phyloP scores from a whole-genome alignment of 2,797 vertebrate species.

The Rhinichthys osculus region DNA sequence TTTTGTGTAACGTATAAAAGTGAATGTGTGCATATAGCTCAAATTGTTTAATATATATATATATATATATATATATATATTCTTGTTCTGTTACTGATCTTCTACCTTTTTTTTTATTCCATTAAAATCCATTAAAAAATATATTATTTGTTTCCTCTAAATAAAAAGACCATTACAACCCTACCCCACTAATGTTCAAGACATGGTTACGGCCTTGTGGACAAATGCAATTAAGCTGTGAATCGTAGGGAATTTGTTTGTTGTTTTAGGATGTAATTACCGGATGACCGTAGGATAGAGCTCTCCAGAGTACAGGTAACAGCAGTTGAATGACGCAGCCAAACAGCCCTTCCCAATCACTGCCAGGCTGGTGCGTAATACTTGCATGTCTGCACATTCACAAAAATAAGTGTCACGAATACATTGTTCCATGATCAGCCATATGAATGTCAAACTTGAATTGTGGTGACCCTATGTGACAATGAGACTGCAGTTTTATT shows the following conservation, averaged over 20 bases:
- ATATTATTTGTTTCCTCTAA: not conserved
- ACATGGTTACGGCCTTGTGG: not conserved
- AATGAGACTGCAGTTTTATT: constrained; percentile 15
- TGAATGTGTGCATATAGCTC: not conserved
- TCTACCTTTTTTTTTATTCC: not conserved
- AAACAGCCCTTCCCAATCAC: constrained; percentile 93
- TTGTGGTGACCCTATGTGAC: not conserved
- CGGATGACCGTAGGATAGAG: constrained; percentile 90
- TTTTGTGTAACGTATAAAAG: not conserved
- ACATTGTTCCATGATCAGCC: constrained; percentile 4
- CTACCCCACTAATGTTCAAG: not conserved
- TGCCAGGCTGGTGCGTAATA: constrained; percentile 81
- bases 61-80: not conserved
- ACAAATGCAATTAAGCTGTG: not conserved
- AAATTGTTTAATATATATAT: not conserved
- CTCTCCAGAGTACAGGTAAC: constrained; percentile 89
- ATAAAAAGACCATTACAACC: not conserved
- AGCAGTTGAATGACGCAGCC: constrained; percentile 88
- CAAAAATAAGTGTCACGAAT: constrained; percentile 14
- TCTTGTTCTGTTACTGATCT: not conserved
- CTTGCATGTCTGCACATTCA: constrained; percentile 78
- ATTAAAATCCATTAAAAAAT: not conserved
- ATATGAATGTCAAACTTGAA: constrained; percentile 11
- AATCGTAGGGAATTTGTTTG: not conserved
- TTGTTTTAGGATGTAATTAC: constrained; percentile 67